Evolutionary conservation across 2,797 vertebrate genomes (phyloP).

Genomic region (Lutjanus campechanus): DNA sequence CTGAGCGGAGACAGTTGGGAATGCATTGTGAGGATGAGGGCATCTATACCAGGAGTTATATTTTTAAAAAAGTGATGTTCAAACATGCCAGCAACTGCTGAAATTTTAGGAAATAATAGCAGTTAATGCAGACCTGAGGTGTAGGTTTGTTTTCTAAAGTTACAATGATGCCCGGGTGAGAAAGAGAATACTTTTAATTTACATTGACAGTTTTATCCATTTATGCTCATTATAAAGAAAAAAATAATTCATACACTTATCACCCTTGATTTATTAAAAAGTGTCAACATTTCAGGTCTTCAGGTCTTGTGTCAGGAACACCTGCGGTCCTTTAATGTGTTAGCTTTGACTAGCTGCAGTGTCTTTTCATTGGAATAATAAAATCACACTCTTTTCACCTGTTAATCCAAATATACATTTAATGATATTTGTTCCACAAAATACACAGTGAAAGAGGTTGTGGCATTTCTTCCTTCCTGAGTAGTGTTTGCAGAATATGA

Average conservation of each 20-base stretch:
- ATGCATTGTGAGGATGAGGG: conserved; percentile 1
- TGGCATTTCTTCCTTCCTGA: neutral
- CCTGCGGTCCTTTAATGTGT: neutral
- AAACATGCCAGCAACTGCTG: neutral
- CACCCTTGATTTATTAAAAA: too few species aligned
- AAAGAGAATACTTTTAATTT: neutral
- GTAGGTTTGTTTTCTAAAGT: neutral
- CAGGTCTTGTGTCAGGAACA: neutral
- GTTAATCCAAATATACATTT: neutral
- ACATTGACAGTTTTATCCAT: neutral
- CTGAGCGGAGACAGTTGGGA: conserved; percentile 2
- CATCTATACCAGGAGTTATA: neutral
- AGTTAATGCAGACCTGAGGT: neutral
- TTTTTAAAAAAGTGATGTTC: neutral
- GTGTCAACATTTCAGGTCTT: too few species aligned
- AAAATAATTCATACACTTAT: too few species aligned
- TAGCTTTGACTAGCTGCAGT: neutral
- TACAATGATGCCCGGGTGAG: neutral
- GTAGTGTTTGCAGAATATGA: neutral
- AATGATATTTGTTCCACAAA: neutral
- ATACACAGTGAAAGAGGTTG: too few species aligned
- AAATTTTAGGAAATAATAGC: neutral
- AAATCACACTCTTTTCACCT: neutral
- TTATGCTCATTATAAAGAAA: too few species aligned
- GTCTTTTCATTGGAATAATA: neutral